Evolutionary conservation across 2,888 invertebrate genomes (phyloP), one percentile per base, ranked within the genome.

Genomic region (Agriopis leucophaearia): DNA sequence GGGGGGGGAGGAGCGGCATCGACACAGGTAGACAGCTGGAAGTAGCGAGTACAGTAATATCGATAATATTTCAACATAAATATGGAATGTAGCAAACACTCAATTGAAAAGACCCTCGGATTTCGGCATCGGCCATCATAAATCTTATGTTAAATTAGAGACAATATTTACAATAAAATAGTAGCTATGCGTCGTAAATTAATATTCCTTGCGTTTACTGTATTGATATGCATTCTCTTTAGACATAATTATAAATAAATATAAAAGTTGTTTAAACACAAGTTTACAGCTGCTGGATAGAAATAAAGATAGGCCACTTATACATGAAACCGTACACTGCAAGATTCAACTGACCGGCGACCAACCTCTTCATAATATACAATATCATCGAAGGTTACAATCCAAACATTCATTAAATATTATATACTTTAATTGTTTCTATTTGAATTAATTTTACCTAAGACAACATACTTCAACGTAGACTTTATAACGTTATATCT

Each of bases 211-310:
- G 90, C 85, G 78, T 88, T 90, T 86, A 90, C 88, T 88, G 90
- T 89, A 92, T 88, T 92, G 93, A 92, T 92, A 92, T 92, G 93
- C 91, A 88, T 90, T 85, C 83, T 86, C 83, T 89, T 83, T 84
- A 89, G 83, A 88, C 81, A 83, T 82, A 83, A 83, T 84, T 82
- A 85, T 84, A 88, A 90, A 91, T 85, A 85, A 92, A 94, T 93
- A 93, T 93, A 93, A 93, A 94, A 94, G 93, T 94, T 93, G 93
- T 94, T 93, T 93, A 93, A 93, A 92, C 88, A 92, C 91, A 91
- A 88, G 88, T 85, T 82, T 78, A 82, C 87, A 90, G 91, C 90
- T 85, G 91, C 89, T 88, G 92, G 89, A 90, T 89, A 92, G 86
- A 91, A 91, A 90, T 89, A 82, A 89, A 87, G 84, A 86, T 88